Evolutionary conservation across 2,888 invertebrate genomes (phyloP).

Genomic region (Dastarcus helophoroides): DNA sequence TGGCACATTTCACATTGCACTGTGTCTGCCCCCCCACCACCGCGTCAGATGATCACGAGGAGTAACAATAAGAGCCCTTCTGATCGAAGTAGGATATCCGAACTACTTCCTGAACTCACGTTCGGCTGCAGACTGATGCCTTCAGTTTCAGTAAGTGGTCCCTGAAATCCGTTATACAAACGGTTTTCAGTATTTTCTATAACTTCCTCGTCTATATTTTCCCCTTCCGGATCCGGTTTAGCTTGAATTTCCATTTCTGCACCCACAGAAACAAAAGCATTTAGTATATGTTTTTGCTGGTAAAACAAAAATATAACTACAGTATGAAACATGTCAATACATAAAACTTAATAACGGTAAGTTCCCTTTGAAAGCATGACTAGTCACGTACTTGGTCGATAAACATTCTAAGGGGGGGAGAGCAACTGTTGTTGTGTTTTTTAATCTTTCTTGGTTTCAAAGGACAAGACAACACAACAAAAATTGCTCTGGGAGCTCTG

Average conservation of each 20-base stretch:
- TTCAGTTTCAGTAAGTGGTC: slow-evolving; percentile 51
- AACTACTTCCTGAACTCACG: slow-evolving; percentile 17
- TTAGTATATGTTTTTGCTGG: too few species aligned
- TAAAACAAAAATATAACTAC: too few species aligned
- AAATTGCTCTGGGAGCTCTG: too few species aligned
- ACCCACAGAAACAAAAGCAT: too few species aligned
- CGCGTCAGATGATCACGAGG: slow-evolving; percentile 13
- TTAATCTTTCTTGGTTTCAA: too few species aligned
- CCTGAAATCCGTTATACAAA: slow-evolving; percentile 47
- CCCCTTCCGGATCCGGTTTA: slow-evolving; percentile 41
- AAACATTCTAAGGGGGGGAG: too few species aligned
- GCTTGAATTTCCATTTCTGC: slow-evolving; percentile 53
- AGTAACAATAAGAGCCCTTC: slow-evolving; percentile 23
- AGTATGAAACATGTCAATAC: too few species aligned
- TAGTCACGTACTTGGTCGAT: too few species aligned
- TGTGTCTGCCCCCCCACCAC: slow-evolving; percentile 23
- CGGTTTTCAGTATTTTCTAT: slow-evolving; percentile 27
- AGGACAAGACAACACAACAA: too few species aligned
- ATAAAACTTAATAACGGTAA: too few species aligned
- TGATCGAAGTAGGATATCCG: slow-evolving; percentile 13
- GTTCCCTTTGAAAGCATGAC: too few species aligned
- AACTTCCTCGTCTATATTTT: slow-evolving; percentile 25
- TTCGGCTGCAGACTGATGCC: slow-evolving; percentile 23
- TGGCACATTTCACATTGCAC: slow-evolving; percentile 35
- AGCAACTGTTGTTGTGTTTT: too few species aligned